Percentiles rank a stretch among this genome's conserved stretches.
Conservation (phyloP, 2,888 invertebrate species). For the Linyphia triangularis region DNA sequence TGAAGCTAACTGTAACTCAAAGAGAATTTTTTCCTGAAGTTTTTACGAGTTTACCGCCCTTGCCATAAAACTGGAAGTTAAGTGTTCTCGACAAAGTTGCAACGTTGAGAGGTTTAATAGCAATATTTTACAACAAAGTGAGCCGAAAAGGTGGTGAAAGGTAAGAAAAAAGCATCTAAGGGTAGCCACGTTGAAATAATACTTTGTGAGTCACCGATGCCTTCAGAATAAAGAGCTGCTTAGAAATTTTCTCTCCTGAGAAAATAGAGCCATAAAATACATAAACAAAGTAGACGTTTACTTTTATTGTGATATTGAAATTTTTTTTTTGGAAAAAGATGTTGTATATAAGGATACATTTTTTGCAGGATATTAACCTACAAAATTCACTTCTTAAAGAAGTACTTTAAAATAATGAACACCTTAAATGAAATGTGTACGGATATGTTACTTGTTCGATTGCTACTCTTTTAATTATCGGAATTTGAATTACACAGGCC, state of each 20-base stretch:
- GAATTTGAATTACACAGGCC: too few species aligned
- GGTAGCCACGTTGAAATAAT: constrained; percentile 18
- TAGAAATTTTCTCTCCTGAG: constrained; percentile 30
- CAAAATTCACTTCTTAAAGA: too few species aligned
- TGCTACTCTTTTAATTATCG: too few species aligned
- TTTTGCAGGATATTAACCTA: not conserved
- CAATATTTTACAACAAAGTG: constrained; percentile 48
- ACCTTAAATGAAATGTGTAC: too few species aligned
- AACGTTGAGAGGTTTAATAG: constrained; percentile 45
- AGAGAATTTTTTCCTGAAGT: not conserved
- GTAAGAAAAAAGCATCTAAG: constrained; percentile 11
- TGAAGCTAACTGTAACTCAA: constrained; percentile 12
- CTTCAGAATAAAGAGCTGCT: constrained; percentile 40
- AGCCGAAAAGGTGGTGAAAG: constrained; percentile 36
- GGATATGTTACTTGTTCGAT: too few species aligned
- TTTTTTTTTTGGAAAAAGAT: not conserved
- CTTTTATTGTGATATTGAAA: not conserved
- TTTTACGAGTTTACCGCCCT: constrained; percentile 42
- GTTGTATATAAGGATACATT: not conserved
- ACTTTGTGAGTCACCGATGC: constrained; percentile 11
- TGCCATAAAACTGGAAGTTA: constrained; percentile 54
- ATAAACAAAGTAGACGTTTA: constrained; percentile 43
- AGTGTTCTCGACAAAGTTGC: constrained; percentile 23
- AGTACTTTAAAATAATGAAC: too few species aligned
- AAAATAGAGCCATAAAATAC: constrained; percentile 54